These are phyloP conservation scores for Hormiphora californensis DNA, from an alignment of 37 sponge, comb jelly and placozoan species.

Conservation along the genomic window DNA sequence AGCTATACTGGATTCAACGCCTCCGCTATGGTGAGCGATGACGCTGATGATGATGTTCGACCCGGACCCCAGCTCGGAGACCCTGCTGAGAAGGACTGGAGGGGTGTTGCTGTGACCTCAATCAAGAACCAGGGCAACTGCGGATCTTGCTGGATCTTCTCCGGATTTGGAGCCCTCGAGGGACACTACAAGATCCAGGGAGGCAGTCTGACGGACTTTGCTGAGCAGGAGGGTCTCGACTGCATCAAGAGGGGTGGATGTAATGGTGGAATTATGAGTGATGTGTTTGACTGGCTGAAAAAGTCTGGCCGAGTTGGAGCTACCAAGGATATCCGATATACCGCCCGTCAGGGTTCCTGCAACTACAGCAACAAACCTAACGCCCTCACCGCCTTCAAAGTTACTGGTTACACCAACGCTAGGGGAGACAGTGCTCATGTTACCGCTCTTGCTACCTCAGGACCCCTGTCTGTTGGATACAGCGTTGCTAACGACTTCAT, in stretches of 20 bases:
- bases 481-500: neutral
- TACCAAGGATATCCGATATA: neutral
- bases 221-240: slow-evolving; percentile 6
- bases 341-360: neutral
- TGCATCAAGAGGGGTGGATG: neutral
- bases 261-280: neutral
- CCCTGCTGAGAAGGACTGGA: neutral
- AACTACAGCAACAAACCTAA: neutral
- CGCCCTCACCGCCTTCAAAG: slow-evolving; percentile 1
- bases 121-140: neutral
- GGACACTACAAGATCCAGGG: slow-evolving; percentile 6
- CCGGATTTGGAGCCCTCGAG: neutral
- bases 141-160: slow-evolving; percentile 23
- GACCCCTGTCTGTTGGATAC: neutral
- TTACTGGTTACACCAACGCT: neutral
- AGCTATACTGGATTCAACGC: neutral
- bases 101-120: slow-evolving; percentile 13
- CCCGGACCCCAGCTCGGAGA: too few relatives aligned
- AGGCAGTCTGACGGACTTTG: neutral
- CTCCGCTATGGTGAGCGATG: neutral
- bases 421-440: neutral
- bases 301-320: neutral
- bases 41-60: neutral
- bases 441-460: neutral
- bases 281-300: neutral